A percentile compares a stretch with the other conserved stretches of the same genome.
Conservation (phyloP, 1,140 invertebrate genomes). For the Bombus difficillimus region DNA sequence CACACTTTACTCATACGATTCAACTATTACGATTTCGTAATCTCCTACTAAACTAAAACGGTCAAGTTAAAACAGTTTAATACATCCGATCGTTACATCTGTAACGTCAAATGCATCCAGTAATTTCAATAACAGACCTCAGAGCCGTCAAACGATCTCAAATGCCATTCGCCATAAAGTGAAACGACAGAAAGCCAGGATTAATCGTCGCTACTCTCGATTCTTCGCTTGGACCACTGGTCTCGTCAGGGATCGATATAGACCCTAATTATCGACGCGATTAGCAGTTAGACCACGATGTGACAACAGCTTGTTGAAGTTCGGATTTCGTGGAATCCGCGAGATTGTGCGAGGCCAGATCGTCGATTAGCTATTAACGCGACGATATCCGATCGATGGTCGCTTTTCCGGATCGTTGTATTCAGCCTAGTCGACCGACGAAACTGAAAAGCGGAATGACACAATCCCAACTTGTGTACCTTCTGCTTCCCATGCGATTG, state of each 20-base stretch:
- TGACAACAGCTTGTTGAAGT: not conserved
- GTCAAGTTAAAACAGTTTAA: no score
- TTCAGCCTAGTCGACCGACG: not conserved
- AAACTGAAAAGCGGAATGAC: slow-evolving; percentile 16
- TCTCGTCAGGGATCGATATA: not conserved
- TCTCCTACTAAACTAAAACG: not conserved
- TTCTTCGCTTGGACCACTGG: not conserved
- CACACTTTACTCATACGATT: not conserved
- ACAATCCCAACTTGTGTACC: no score
- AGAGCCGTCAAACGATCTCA: not conserved
- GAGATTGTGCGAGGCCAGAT: slow-evolving; percentile 1
- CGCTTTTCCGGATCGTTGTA: not conserved
- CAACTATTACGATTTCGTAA: not conserved
- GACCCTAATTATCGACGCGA: slow-evolving; percentile 12
- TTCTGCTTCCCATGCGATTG: slow-evolving; percentile 38
- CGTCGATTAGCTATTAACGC: slow-evolving; percentile 49
- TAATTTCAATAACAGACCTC: not conserved
- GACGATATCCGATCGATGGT: not conserved
- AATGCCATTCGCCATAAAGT: not conserved
- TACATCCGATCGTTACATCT: not conserved
- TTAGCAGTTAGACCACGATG: slow-evolving; percentile 1
- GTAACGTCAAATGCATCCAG: not conserved
- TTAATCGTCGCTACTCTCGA: not conserved
- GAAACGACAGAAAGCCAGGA: not conserved
- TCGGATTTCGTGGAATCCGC: slow-evolving; percentile 8